These are phyloP conservation scores for Malacosoma neustria DNA, from an alignment of 2,888 invertebrate genomes.

Conservation along the genomic window DNA sequence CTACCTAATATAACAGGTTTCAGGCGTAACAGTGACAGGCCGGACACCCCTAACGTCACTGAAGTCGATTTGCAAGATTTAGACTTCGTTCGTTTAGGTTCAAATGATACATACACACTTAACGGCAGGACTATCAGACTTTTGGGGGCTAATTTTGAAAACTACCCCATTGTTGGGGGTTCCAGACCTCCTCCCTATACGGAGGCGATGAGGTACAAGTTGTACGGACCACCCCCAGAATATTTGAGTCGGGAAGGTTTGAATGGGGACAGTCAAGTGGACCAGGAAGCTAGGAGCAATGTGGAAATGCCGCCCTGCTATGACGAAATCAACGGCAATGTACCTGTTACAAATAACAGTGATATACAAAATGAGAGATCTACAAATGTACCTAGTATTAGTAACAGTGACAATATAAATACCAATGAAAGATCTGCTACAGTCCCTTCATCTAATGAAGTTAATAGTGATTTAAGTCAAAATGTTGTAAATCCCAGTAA, in stretches of 20 bases:
- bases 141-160: slow-evolving; percentile 54
- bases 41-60: slow-evolving; percentile 55
- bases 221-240: slow-evolving; percentile 63
- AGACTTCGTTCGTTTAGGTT: slow-evolving; percentile 42
- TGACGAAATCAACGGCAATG: slow-evolving; percentile 27
- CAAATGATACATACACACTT: slow-evolving; percentile 55
- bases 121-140: slow-evolving; percentile 58
- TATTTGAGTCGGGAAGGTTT: slow-evolving; percentile 44
- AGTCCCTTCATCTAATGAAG: background rate
- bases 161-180: slow-evolving; percentile 35
- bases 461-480: slow-evolving; percentile 1
- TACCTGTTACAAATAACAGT: slow-evolving; percentile 14
- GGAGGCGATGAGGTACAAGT: slow-evolving; percentile 52
- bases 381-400: background rate
- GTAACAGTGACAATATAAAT: background rate
- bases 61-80: slow-evolving; percentile 49
- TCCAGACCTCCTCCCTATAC: slow-evolving; percentile 52
- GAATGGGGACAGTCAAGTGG: slow-evolving; percentile 24
- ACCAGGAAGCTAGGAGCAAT: slow-evolving; percentile 43
- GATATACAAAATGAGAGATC: background rate
- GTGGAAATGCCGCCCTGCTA: slow-evolving; percentile 60
- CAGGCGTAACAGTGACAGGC: slow-evolving; percentile 30
- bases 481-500: slow-evolving; percentile 7
- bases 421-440: too few relatives aligned
- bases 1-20: slow-evolving; percentile 32